Evolutionary conservation across 2,113 vertebrate species (phyloP).

Genomic region (Podarcis raffonei): DNA sequence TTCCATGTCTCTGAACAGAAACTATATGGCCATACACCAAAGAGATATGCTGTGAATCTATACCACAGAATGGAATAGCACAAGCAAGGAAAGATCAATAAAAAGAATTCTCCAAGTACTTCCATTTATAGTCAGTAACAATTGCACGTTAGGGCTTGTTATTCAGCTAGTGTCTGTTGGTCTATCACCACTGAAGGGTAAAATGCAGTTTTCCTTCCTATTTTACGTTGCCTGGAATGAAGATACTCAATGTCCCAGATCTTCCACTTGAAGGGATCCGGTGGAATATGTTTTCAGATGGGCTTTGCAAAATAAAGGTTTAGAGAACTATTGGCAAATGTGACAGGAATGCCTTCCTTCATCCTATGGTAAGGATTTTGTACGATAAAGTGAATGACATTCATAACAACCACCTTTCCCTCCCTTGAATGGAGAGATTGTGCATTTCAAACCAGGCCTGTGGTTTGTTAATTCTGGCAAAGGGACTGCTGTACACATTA

Average conservation of each 20-base stretch:
- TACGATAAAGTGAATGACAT: slow-evolving; percentile 19
- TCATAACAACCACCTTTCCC: slow-evolving; percentile 11
- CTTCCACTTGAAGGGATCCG: slow-evolving; percentile 6
- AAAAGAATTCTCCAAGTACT: slow-evolving; percentile 33
- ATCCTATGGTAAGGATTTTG: not conserved
- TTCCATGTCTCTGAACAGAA: slow-evolving; percentile 6
- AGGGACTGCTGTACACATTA: not conserved
- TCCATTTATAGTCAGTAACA: slow-evolving; percentile 21
- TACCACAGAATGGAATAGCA: not conserved
- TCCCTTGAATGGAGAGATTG: not conserved
- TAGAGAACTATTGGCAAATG: slow-evolving; percentile 4
- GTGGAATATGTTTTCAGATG: slow-evolving; percentile 3
- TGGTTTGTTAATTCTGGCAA: not conserved
- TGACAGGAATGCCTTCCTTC: slow-evolving; percentile 22
- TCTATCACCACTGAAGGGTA: slow-evolving; percentile 1
- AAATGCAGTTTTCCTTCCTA: slow-evolving; percentile 8
- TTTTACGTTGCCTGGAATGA: not conserved
- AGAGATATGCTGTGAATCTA: not conserved
- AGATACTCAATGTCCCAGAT: slow-evolving; percentile 4
- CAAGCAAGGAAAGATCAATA: slow-evolving; percentile 8
- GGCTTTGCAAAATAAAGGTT: slow-evolving; percentile 5
- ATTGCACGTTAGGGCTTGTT: not conserved
- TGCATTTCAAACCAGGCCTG: not conserved
- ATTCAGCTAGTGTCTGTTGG: not conserved
- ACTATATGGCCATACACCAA: not conserved